These are phyloP conservation scores for Saguinus midas DNA, from an alignment of 2,113 vertebrate genomes.

Conservation along the genomic window DNA sequence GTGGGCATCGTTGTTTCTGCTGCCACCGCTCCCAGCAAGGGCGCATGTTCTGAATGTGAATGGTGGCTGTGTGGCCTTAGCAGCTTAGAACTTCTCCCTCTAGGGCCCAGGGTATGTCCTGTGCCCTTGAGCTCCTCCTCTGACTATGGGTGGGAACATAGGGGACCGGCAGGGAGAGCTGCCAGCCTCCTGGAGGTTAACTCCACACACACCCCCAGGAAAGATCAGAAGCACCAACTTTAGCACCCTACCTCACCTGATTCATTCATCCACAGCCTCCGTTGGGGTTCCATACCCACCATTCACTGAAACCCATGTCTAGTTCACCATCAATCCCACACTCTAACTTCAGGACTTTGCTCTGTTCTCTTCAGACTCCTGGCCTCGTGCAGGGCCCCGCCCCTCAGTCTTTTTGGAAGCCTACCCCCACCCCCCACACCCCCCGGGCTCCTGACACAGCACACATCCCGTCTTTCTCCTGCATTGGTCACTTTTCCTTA, in stretches of 20 bases:
- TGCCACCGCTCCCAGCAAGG: neutral
- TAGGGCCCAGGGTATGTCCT: too few species aligned
- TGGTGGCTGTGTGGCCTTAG: neutral
- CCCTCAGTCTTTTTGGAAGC: neutral
- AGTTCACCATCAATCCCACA: neutral
- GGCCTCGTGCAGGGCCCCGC: neutral
- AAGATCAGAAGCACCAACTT: neutral
- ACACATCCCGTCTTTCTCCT: neutral
- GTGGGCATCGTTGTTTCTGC: neutral
- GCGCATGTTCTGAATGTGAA: neutral
- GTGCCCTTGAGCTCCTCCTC: neutral
- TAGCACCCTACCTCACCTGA: neutral
- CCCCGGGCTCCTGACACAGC: neutral
- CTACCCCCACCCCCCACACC: accelerated
- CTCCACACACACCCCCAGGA: neutral
- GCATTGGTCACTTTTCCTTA: accelerated
- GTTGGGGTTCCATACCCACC: neutral
- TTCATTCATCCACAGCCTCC: neutral
- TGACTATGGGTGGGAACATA: too few species aligned
- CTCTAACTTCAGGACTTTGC: neutral
- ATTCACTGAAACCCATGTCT: neutral
- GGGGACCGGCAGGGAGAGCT: accelerated
- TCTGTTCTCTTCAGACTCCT: accelerated
- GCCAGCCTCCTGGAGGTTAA: neutral
- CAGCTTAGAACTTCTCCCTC: neutral